Evolutionary conservation across 2,888 invertebrate species (phyloP), one percentile per base, ranked within the genome.

Genomic region (Phortica okadai): DNA sequence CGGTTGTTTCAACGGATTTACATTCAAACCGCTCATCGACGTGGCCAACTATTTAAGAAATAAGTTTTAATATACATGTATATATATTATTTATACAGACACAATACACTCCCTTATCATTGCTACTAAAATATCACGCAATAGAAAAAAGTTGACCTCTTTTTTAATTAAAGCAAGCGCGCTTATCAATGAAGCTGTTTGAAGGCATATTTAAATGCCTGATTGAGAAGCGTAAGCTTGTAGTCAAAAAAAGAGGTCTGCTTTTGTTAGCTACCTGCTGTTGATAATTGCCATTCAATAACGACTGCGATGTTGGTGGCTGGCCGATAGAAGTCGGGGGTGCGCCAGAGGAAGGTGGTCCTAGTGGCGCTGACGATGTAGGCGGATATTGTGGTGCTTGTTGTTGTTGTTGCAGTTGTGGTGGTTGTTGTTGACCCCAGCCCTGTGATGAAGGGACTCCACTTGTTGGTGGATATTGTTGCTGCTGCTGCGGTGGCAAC

Each of bases 261-360:
- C 42, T 75, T 56, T n/a, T 59, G 21, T 21, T 58, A 1, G 73
- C 81, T 82, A 91, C 91, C 87, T 91, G 91, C 85, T 91, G 90
- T 76, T 90, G 91, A 83, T 90, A 90, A 78, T 91, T 91, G 74
- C 91, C 91, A 85, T 91, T 91, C 16, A 91, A 81, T 77, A 86
- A 84, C 62, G 83, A 80, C 74, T 86, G 89, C 50, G 87, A 84
- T 73, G 79, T 80, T 44, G 78, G 76, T 45, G 79, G 79, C 76
- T 74, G 80, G 73, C 62, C 33, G 14, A 59, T 7, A 11, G 56
- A 8, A 11, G 59, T 6, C 50, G 70, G 75, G 25, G 80, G 77
- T n/a, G 74, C 76, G n/a, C 80, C 85, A 82, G 83, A 72, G 74
- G 86, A 79, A 56, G 82, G 81, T 70, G 89, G 88, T 75, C 84